Base-by-base conservation (phyloP, 2,888 invertebrate genomes). In the Augochlorella aurata region DNA sequence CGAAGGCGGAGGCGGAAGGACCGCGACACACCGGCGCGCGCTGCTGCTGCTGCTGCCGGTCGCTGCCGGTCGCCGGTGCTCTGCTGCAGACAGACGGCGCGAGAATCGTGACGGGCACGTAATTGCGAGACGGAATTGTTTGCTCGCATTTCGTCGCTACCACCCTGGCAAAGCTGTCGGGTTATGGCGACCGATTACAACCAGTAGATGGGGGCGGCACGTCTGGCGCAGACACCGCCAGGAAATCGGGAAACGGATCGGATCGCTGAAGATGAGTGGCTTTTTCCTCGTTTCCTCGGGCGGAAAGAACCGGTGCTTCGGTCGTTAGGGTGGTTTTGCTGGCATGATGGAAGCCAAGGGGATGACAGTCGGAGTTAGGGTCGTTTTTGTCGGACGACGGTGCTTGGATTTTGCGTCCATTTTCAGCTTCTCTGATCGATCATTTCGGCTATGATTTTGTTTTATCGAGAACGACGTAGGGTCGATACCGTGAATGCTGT, bases 41-140 rank as follows among this genome's bases (percentile, higher is more conserved):
- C 54, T 54, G 54, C 14, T 9, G 49, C 24, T 29, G 38, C 3
- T 5, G 38, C 38, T 7, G 38, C 38, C 38, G 38, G 38, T 38
- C 38, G 38, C 5, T 5, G 38, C 38, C 38, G 38, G 38, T 38
- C 38, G 38, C 38, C 38, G 38, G 38, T 38, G 38, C 38, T 44
- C 58, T 18, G 16, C 58, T 16, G 21, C 63, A 61, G 81, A 77
- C 77, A 70, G 81, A 69, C 78, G 78, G 78, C 47, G 63, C 74
- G 58, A 45, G 74, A 61, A 71, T 78, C 78, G 80, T 78, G 74
- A 81, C 81, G 69, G 70, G 7, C 16, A 21, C 71, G 74, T 81
- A 81, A 81, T 81, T 81, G 81, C 65, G 29, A 65, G 63, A 21
- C 49, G 67, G 69, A 81, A 81, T 81, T 77, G 69, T 81, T 81